phyloP scores from a whole-genome alignment of 2,888 invertebrate genomes.

The Apamea monoglypha region DNA sequence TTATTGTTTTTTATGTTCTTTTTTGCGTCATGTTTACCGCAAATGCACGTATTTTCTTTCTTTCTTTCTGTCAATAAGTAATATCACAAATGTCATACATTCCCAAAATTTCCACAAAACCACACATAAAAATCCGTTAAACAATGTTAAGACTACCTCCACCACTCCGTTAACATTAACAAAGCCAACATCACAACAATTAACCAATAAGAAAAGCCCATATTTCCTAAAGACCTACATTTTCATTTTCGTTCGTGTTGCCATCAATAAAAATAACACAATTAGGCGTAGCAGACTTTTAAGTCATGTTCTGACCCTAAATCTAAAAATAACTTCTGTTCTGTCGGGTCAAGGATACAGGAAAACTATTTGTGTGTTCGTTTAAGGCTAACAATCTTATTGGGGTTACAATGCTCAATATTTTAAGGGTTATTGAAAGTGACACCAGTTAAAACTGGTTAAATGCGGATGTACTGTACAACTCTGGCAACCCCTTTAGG shows the following conservation, averaged over 20 bases:
- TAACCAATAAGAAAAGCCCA: conserved; percentile 16
- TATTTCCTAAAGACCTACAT: conserved; percentile 4
- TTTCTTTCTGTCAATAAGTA: no score
- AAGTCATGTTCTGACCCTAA: conserved; percentile 51
- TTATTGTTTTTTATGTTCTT: no score
- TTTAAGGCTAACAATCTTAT: conserved; percentile 35
- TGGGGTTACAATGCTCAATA: conserved; percentile 19
- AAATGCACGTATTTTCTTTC: no score
- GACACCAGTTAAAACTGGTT: neutral
- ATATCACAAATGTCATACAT: neutral
- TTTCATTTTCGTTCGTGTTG: conserved; percentile 6
- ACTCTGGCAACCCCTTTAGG: neutral
- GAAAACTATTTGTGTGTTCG: conserved; percentile 66
- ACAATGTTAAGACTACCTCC: conserved; percentile 5
- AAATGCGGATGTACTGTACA: neutral
- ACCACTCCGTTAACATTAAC: conserved; percentile 17
- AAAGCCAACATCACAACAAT: conserved; percentile 31
- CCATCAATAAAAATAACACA: conserved; percentile 28
- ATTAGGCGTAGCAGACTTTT: conserved; percentile 33
- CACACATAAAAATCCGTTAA: neutral
- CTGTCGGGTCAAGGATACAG: conserved; percentile 65
- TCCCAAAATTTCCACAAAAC: conserved; percentile 11
- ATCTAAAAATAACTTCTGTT: conserved; percentile 60
- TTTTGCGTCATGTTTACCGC: no score
- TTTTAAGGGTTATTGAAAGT: conserved; percentile 17